Conservation (phyloP, 1,140 invertebrate species). For the Oryctes rhinoceros region DNA sequence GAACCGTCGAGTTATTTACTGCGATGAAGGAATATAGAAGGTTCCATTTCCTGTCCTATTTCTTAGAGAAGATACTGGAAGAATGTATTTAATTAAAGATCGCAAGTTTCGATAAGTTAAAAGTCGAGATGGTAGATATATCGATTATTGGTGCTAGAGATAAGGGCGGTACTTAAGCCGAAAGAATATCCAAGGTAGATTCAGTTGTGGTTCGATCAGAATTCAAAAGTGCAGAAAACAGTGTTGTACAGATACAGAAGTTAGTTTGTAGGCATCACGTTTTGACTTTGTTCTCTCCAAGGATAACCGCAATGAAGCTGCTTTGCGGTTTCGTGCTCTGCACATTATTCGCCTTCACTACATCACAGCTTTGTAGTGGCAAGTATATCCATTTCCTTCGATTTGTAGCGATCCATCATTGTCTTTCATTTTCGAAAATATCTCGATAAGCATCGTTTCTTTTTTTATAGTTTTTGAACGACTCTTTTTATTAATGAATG, state of each 20-base stretch:
- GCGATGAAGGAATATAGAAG: neutral
- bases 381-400: neutral
- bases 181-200: neutral
- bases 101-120: neutral
- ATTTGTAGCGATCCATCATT: neutral
- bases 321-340: neutral
- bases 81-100: conserved; percentile 1
- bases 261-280: neutral
- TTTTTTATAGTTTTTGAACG: no score
- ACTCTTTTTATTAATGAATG: no score
- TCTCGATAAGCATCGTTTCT: neutral
- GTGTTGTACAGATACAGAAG: neutral
- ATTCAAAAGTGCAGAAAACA: neutral
- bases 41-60: neutral
- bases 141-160: neutral
- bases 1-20: no score
- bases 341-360: neutral
- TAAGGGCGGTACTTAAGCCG: neutral
- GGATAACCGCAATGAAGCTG: neutral
- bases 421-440: neutral
- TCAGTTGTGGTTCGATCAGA: neutral
- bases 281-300: neutral
- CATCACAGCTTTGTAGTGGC: neutral
- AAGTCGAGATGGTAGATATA: neutral
- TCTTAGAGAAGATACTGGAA: neutral